Evolutionary conservation across 2,888 invertebrate species (phyloP).

Genomic region (Napeogenes sylphis): DNA sequence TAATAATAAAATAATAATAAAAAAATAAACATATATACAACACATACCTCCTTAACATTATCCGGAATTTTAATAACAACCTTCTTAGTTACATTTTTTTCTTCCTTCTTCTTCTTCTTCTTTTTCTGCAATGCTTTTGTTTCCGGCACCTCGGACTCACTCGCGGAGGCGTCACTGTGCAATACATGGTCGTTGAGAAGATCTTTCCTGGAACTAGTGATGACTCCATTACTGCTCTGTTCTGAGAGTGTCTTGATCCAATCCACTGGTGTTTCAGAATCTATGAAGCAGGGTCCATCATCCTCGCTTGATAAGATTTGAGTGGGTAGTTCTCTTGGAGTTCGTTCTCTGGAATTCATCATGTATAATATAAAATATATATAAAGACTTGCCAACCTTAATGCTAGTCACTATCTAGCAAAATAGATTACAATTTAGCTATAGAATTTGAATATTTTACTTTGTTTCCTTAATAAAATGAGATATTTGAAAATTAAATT

Average conservation of each 20-base stretch:
- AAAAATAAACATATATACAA: too few species aligned
- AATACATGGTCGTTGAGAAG: constrained; percentile 69
- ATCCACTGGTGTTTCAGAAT: constrained; percentile 61
- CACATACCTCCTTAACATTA: constrained; percentile 56
- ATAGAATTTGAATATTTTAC: too few species aligned
- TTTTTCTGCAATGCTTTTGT: constrained; percentile 24
- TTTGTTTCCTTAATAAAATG: too few species aligned
- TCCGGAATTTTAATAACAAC: constrained; percentile 46
- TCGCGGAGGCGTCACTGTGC: constrained; percentile 56
- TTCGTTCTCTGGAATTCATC: constrained; percentile 66
- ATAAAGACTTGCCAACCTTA: too few species aligned
- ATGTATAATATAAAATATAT: not conserved
- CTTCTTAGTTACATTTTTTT: constrained; percentile 30
- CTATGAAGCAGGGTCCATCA: constrained; percentile 70
- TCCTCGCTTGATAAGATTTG: constrained; percentile 69
- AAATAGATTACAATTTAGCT: too few species aligned
- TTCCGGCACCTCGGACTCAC: constrained; percentile 42
- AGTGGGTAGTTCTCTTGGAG: constrained; percentile 75
- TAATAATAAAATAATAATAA: too few species aligned
- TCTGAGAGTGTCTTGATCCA: constrained; percentile 70
- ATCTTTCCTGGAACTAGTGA: constrained; percentile 69
- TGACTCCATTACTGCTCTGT: constrained; percentile 56
- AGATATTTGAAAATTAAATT: too few species aligned
- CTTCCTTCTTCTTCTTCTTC: constrained; percentile 17
- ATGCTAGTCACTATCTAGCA: not conserved